Base-by-base conservation (phyloP, 2,888 invertebrate species). In the Arenicola marina region DNA sequence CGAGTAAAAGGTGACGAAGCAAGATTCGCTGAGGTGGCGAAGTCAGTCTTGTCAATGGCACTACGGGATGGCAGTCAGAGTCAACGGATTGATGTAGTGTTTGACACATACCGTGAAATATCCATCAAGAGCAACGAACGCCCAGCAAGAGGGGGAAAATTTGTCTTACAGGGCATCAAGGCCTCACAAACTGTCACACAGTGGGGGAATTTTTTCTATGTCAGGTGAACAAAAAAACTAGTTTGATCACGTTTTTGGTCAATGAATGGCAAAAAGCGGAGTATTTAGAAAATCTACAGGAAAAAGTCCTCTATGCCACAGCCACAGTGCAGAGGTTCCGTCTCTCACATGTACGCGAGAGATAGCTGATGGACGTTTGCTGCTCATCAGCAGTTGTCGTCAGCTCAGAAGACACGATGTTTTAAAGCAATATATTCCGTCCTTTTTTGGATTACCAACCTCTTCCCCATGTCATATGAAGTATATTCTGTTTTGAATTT, bases 331-430 rank as follows among this genome's bases (percentile, higher is more conserved):
- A 15, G 61, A 61, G 38, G 59, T 71, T 15, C 38, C 38, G 45
- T 57, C 1, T 24, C 60, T 70, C 11, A 29, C 58, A 45, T 61
- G 57, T 43, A 33, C 11, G n/a, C 70, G 70, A 21, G 70, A 70
- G 51, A 64, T 70, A 62, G 66, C 66, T 24, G 69, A 70, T 63
- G 55, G 54, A 15, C 62, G 69, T 28, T 15, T 70, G 21, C 61
- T 70, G 32, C 45, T 70, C n/a, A n/a, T n/a, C n/a, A n/a, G n/a
- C n/a, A n/a, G n/a, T n/a, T n/a, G n/a, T n/a, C n/a, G n/a, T n/a
- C n/a, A n/a, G n/a, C n/a, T n/a, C n/a, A n/a, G n/a, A n/a, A n/a
- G n/a, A n/a, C n/a, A n/a, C n/a, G n/a, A n/a, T n/a, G n/a, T n/a
- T n/a, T n/a, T n/a, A n/a, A n/a, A n/a, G n/a, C n/a, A n/a, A n/a